phyloP scores from a whole-genome alignment of 2,888 invertebrate genomes.

The Chalcosyrphus nemorum region DNA sequence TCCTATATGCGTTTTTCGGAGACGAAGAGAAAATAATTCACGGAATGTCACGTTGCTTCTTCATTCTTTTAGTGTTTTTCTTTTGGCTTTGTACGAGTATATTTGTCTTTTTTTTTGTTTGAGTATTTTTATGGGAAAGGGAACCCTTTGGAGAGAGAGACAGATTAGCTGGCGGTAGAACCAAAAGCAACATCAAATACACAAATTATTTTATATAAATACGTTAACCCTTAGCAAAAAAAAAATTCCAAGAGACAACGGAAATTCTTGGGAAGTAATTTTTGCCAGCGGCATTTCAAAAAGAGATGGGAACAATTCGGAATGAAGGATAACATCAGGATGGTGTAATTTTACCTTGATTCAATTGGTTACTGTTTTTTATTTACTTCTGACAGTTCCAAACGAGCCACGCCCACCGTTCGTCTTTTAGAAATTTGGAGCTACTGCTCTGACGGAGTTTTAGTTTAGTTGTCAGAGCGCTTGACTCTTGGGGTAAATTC shows the following conservation, averaged over 20 bases:
- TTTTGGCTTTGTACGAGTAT: conserved; percentile 1
- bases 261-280: conserved; percentile 8
- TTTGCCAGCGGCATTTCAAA: not conserved
- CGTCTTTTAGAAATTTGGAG: no score
- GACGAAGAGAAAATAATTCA: conserved; percentile 61
- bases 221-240: conserved; percentile 21
- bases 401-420: no score
- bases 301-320: not conserved
- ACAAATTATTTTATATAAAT: conserved; percentile 28
- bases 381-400: no score
- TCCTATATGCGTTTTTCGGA: conserved; percentile 38
- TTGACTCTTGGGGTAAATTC: no score
- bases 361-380: no score
- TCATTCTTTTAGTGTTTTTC: conserved; percentile 67
- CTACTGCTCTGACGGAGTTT: no score
- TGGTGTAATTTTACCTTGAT: not conserved
- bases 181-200: conserved; percentile 26
- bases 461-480: no score
- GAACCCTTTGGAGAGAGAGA: conserved; percentile 26
- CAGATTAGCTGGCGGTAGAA: not conserved
- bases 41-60: conserved; percentile 73
- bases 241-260: not conserved
- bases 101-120: not conserved
- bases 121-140: not conserved
- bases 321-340: not conserved